Conservation (phyloP, 2,888 invertebrate genomes). For the Alsophila aescularia region DNA sequence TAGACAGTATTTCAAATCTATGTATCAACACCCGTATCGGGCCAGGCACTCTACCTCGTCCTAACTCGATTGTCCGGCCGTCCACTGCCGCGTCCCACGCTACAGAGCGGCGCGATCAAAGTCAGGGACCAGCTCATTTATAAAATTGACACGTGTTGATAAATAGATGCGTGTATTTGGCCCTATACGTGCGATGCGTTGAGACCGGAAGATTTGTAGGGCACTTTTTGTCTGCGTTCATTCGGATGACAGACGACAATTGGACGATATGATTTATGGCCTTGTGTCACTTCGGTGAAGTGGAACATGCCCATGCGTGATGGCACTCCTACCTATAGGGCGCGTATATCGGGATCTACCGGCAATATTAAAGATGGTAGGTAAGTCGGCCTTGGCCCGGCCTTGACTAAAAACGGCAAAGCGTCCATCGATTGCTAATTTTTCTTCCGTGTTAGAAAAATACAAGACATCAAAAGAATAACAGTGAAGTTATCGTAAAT, state of each 20-base stretch:
- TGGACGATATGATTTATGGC: conserved; percentile 37
- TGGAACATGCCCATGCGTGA: conserved; percentile 3
- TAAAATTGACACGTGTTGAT: conserved; percentile 72
- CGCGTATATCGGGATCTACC: conserved; percentile 7
- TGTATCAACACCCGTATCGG: conserved; percentile 4
- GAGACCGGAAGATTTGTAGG: conserved; percentile 35
- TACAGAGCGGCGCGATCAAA: conserved; percentile 59
- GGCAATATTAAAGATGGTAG: conserved; percentile 13
- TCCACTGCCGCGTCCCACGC: conserved; percentile 54
- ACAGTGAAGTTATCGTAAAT: too few species aligned
- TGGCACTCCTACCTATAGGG: conserved; percentile 4
- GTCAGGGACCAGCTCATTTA: conserved; percentile 60
- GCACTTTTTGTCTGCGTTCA: conserved; percentile 37
- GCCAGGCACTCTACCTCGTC: conserved; percentile 1
- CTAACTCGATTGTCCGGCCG: conserved; percentile 27
- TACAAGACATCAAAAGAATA: too few species aligned
- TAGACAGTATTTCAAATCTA: too few species aligned
- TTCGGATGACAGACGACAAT: conserved; percentile 40
- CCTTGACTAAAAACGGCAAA: conserved; percentile 10
- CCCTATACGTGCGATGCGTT: conserved; percentile 39
- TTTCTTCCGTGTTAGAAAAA: too few species aligned
- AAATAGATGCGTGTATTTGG: conserved; percentile 58
- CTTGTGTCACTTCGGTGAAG: conserved; percentile 11
- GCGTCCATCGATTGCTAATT: neutral
- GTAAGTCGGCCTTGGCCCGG: conserved; percentile 14